Conservation (phyloP, 2,113 vertebrate species). For the Pardalotus punctatus region DNA sequence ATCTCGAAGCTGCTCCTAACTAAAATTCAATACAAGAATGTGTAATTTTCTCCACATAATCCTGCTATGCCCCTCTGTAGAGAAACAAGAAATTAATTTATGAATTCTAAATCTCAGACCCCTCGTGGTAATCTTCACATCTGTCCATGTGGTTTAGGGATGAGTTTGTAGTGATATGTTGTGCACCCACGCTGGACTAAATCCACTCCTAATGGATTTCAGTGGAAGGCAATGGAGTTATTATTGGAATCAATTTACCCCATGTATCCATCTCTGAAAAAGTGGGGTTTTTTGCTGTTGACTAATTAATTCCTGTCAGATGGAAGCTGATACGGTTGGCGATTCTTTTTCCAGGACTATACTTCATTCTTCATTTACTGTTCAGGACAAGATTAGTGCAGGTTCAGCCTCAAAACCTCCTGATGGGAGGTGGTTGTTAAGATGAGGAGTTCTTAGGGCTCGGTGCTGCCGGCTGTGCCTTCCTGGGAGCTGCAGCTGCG, state of each 20-base stretch:
- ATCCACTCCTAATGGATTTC: background rate
- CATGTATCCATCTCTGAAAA: background rate
- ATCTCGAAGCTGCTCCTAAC: background rate
- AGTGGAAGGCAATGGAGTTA: background rate
- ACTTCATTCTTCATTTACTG: background rate
- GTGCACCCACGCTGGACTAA: background rate
- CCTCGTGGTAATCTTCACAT: slow-evolving; percentile 28
- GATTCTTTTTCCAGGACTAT: background rate
- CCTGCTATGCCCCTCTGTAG: background rate
- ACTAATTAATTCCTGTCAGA: background rate
- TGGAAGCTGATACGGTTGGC: background rate
- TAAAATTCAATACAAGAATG: background rate
- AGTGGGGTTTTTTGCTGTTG: background rate
- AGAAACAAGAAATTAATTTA: slow-evolving; percentile 15
- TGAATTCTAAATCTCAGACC: slow-evolving; percentile 18
- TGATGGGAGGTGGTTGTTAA: rapidly evolving
- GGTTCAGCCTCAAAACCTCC: background rate
- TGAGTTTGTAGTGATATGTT: background rate
- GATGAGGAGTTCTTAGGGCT: background rate
- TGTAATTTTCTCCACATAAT: slow-evolving; percentile 30
- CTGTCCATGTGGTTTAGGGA: background rate
- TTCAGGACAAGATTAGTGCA: background rate
- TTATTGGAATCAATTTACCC: background rate
- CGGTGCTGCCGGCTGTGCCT: background rate
- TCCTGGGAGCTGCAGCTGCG: background rate